phyloP scores from a whole-genome alignment of 2,797 vertebrate genomes.

The Pseudochromis fuscus region DNA sequence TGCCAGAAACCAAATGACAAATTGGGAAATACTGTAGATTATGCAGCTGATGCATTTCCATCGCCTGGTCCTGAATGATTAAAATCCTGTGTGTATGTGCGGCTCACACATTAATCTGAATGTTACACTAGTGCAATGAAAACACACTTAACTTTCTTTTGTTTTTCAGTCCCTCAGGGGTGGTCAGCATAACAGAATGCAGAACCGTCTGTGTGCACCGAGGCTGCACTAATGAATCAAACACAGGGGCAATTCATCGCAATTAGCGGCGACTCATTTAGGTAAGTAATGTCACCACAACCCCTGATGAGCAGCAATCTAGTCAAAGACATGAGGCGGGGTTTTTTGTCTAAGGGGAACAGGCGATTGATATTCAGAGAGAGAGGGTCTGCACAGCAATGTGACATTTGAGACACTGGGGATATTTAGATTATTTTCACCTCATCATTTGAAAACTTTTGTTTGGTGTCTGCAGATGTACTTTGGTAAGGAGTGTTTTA shows the following conservation, averaged over 20 bases:
- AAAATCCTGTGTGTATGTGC: not conserved
- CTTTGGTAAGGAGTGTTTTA: no score
- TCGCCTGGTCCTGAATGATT: conserved; percentile 1
- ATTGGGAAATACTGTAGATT: not conserved
- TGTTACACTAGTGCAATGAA: conserved; percentile 39
- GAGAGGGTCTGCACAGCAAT: conserved; percentile 24
- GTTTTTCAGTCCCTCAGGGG: conserved; percentile 46
- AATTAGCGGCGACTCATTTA: conserved; percentile 84
- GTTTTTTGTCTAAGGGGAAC: conserved; percentile 47
- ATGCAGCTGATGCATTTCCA: not conserved
- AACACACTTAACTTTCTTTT: conserved; percentile 53
- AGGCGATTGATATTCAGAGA: conserved; percentile 40
- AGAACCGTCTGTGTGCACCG: conserved; percentile 70
- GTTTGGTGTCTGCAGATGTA: not conserved
- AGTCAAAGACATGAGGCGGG: conserved; percentile 68
- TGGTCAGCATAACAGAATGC: conserved; percentile 69
- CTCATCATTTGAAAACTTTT: conserved; percentile 17
- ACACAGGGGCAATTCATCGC: conserved; percentile 82
- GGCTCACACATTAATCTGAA: conserved; percentile 17
- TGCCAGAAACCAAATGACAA: not conserved
- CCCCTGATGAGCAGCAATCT: conserved; percentile 76
- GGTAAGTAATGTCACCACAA: conserved; percentile 81
- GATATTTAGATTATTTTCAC: conserved; percentile 20
- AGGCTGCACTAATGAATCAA: conserved; percentile 83
- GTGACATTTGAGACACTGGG: conserved; percentile 23